Base-by-base conservation (phyloP, 1,140 invertebrate genomes). In the Dreissena polymorpha region DNA sequence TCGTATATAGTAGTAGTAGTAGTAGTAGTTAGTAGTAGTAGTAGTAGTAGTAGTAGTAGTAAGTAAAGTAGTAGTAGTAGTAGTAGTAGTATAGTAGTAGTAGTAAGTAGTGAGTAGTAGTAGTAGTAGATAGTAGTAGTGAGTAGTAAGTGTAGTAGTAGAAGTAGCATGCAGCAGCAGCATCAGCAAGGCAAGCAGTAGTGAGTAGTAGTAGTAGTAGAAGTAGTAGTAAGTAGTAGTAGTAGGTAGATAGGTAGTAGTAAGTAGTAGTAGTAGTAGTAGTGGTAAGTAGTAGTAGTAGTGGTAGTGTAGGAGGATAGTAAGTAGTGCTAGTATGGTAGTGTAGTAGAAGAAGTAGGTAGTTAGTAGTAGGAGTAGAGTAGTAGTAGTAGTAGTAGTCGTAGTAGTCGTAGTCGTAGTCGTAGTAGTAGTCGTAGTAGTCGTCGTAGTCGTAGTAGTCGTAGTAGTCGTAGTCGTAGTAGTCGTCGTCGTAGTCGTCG, bases 1-100 rank as follows among this genome's bases (percentile, higher is more conserved):
- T 75, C 49, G 67, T 65, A 5, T n/a, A 13, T 75, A 63, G 70
- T 75, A 1, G 69, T 83, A 12, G 74, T 70, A 14, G 75, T 75
- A 27, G 86, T 85, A 51, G 82, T 80, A 10, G 74, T n/a, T 85
- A 39, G 83, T 86, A 13, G 65, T 63, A 50, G 88, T 88, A 71
- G 86, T 84, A 57, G 16, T 88, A 10, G 64, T 71, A 0, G 86
- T 87, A 25, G 57, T 89, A 18, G 57, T 84, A 21, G 18, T 65
- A n/a, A n/a, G n/a, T n/a, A n/a, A n/a, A 29, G 73, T 70, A 39
- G 75, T 83, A 71, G 53, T n/a, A 1, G 8, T 29, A 3, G 74
- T 71, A 65, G 75, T 60, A 16, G 71, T 60, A 50, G 49, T 69
- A n/a, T 67, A 6, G 55, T 73, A 3, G 65, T 81, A 68, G 72